A percentile compares a stretch with the other conserved stretches of the same genome.
Evolutionary conservation across 2,113 vertebrate genomes (phyloP).

Genomic region (Pachycephala philippinensis): DNA sequence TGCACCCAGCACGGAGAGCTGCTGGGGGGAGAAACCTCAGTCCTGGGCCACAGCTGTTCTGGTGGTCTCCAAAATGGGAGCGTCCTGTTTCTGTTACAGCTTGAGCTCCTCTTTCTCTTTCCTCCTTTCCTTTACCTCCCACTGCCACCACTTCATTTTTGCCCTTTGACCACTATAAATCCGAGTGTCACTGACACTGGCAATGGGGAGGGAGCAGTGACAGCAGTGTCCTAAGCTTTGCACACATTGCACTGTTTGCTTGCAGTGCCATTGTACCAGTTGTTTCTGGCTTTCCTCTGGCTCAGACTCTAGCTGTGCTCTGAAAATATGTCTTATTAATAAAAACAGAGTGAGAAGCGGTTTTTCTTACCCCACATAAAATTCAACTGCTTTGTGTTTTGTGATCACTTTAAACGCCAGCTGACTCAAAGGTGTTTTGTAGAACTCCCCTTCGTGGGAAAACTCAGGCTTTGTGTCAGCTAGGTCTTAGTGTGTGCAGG

Average conservation of each 20-base stretch:
- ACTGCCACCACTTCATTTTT: not conserved
- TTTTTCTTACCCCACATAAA: not conserved
- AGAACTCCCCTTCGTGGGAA: not conserved
- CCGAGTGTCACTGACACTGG: not conserved
- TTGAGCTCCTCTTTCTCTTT: not conserved
- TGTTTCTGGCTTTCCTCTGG: not conserved
- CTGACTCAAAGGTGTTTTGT: not conserved
- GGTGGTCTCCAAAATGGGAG: not conserved
- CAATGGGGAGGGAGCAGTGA: not conserved
- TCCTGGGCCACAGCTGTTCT: not conserved
- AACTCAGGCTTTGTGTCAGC: not conserved
- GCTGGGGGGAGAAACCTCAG: not conserved
- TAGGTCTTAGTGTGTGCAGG: not conserved
- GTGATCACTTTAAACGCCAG: not conserved
- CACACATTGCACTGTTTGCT: not conserved
- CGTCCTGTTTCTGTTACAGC: fast-evolving
- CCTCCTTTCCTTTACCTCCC: not conserved
- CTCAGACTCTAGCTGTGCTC: not conserved
- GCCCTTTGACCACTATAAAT: not conserved
- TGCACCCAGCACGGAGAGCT: not conserved
- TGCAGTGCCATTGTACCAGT: not conserved
- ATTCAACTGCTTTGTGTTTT: not conserved
- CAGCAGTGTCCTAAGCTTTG: not conserved
- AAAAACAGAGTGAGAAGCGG: not conserved
- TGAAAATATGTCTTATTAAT: not conserved